Evolutionary conservation across 1,140 invertebrate genomes (phyloP).

Genomic region (Tetraneura akinire): DNA sequence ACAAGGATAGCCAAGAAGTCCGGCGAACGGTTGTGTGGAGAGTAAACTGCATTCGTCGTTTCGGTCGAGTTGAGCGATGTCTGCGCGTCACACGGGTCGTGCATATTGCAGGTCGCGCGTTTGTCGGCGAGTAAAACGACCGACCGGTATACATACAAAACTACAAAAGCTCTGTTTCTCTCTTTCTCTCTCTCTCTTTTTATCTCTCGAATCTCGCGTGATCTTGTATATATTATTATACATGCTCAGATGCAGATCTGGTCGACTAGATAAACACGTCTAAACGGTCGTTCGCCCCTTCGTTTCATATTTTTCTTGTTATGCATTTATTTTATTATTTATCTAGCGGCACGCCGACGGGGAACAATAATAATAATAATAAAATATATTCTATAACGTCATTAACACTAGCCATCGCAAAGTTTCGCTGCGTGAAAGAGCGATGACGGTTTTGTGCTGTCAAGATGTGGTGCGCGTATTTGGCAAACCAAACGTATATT

Average conservation of each 20-base stretch:
- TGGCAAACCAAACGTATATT: background rate
- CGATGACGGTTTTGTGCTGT: conserved; percentile 9
- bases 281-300: conserved; percentile 37
- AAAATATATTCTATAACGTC: background rate
- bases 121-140: conserved; percentile 22
- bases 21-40: background rate
- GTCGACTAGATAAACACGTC: conserved; percentile 29
- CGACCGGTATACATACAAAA: conserved; percentile 37
- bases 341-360: background rate
- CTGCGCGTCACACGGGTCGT: conserved; percentile 28
- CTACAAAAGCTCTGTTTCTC: no score
- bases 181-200: conserved; percentile 26
- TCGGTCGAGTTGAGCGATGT: conserved; percentile 33
- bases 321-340: no score
- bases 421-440: background rate
- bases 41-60: conserved; percentile 3
- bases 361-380: no score
- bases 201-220: conserved; percentile 39
- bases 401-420: background rate
- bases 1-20: background rate
- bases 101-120: conserved; percentile 2
- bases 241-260: conserved; percentile 34
- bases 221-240: conserved; percentile 40
- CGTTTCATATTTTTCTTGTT: conserved; percentile 16
- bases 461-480: background rate